Percentiles rank a stretch among this genome's conserved stretches.
Evolutionary conservation across 2,888 invertebrate genomes (phyloP).

Genomic region (Cotesia congregata): DNA sequence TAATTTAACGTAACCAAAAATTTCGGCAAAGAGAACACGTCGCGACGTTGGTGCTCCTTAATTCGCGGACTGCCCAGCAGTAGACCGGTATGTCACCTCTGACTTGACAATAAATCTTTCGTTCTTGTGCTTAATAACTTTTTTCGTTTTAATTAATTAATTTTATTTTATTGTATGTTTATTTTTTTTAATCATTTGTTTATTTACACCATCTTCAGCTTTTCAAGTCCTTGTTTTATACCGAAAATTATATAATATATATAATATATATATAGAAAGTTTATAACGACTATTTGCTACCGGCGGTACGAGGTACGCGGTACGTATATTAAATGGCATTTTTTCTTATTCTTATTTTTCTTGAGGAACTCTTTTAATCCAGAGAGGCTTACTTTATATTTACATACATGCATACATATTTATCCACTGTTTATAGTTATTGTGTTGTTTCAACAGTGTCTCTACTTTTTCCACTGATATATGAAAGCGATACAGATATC

Average conservation of each 20-base stretch:
- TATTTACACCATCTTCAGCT: conserved; percentile 7
- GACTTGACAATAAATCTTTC: conserved; percentile 66
- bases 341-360: no score
- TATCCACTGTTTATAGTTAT: conserved; percentile 18
- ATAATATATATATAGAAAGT: no score
- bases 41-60: conserved; percentile 64
- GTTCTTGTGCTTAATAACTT: conserved; percentile 36
- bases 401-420: neutral
- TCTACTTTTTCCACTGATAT: conserved; percentile 56
- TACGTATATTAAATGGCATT: no score
- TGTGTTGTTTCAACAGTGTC: conserved; percentile 44
- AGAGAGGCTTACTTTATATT: neutral
- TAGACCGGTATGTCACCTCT: conserved; percentile 63
- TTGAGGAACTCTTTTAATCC: no score
- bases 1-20: conserved; percentile 33
- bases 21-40: conserved; percentile 52
- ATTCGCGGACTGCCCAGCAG: conserved; percentile 58
- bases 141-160: no score
- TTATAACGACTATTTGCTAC: no score
- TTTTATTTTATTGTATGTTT: conserved; percentile 11
- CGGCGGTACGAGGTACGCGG: no score
- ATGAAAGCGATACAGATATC: conserved; percentile 69
- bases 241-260: neutral
- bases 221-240: neutral
- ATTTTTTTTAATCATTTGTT: conserved; percentile 21